Evolutionary conservation across 2,797 vertebrate species (phyloP), one percentile per base, ranked within the genome.

Genomic region (Pampus argenteus): DNA sequence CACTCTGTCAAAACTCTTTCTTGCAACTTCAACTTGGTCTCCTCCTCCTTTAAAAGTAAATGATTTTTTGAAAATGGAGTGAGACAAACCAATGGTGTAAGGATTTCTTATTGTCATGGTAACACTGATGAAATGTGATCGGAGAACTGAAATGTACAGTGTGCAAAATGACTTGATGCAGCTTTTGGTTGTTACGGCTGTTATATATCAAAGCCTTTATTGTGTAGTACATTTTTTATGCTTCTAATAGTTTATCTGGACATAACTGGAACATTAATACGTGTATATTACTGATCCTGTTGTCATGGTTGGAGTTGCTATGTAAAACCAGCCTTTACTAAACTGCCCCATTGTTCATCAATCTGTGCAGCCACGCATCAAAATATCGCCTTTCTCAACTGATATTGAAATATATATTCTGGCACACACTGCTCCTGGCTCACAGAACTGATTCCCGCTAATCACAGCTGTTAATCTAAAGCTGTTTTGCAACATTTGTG

Each of bases 391-490:
- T 62, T 13, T 22, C 15, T 59, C 42, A 42, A 8, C 20, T 14
- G 57, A 9, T 54, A 66, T 49, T 51, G n/a, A 57, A 68, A 59
- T 23, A 29, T 57, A 29, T 55, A 51, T 59, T 60, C 49, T 14
- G 23, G 48, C 58, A 23, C 52, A 71, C 51, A 10, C 29, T 18
- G 55, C 60, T 52, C 9, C 40, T 59, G 59, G 47, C 48, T 42
- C 54, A 15, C 57, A 54, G 5, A 65, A 55, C 54, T 65, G 34
- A 9, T 28, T 59, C 66, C 45, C 15, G 20, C 34, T 69, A 65
- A 83, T 81, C 72, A 66, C 29, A 31, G 49, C 47, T 42, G 20
- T 50, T 79, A 52, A 70, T 83, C 54, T 62, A 69, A 80, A 75
- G 71, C 57, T 49, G 15, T 34, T 74, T 75, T 52, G 54, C 47